Percentiles rank a stretch among this genome's conserved stretches.
Conservation (phyloP, 2,113 vertebrate genomes). For the Gadus macrocephalus region DNA sequence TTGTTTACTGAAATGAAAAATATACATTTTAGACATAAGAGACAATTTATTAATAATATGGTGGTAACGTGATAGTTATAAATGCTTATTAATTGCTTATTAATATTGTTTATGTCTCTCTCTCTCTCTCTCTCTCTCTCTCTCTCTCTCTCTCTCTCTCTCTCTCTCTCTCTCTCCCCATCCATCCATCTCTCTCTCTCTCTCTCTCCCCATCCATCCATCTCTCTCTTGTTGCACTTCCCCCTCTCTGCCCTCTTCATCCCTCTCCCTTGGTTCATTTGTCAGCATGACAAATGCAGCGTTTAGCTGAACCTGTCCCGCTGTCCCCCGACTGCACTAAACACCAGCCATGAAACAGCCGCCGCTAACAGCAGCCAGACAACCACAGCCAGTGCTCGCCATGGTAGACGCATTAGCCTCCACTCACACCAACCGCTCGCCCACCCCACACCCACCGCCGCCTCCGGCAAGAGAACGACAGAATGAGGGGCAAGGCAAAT, state of each 20-base stretch:
- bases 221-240: slow-evolving; percentile 3
- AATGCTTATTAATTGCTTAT: too few relatives aligned
- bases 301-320: slow-evolving; percentile 49
- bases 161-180: background rate
- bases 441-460: slow-evolving; percentile 17
- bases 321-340: slow-evolving; percentile 58
- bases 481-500: slow-evolving; percentile 17
- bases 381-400: slow-evolving; percentile 45
- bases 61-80: too few relatives aligned
- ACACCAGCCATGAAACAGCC: slow-evolving; percentile 53
- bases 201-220: too few relatives aligned
- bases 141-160: too few relatives aligned
- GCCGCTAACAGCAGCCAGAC: slow-evolving; percentile 52
- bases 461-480: slow-evolving; percentile 20
- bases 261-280: slow-evolving; percentile 30
- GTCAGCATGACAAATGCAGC: slow-evolving; percentile 54
- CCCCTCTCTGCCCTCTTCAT: background rate
- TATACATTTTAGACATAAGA: slow-evolving; percentile 45
- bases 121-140: too few relatives aligned
- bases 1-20: slow-evolving; percentile 16
- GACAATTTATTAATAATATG: too few relatives aligned
- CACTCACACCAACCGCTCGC: background rate
- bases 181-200: background rate
- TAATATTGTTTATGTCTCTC: too few relatives aligned
- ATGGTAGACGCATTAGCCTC: slow-evolving; percentile 54